Base-by-base conservation (phyloP, 2,797 vertebrate species). In the Schizopygopsis malacanthus region DNA sequence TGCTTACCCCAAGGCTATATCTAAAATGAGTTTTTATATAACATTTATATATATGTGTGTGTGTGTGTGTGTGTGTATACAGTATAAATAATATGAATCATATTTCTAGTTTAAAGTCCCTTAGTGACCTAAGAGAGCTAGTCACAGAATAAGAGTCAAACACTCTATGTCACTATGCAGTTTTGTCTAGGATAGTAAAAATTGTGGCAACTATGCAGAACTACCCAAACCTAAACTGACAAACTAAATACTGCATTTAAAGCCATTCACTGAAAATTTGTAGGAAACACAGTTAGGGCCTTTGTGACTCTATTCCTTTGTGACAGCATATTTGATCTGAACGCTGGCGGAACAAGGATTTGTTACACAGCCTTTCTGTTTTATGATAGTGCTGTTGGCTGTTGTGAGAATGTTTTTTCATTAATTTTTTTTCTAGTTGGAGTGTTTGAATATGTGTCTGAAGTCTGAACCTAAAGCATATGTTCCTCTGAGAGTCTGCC, bases 401-500 rank as follows among this genome's bases (percentile, higher is more conserved):
- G 70, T 41, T 65, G 4, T 77, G 25, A 25, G 41, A 83, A n/a
- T n/a, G 15, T 2, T 82, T 59, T 37, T 75, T 70, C 50, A 81
- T 86, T 73, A 25, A 72, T 70, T 85, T 43, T 69, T 56, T 28
- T 28, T 33, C 75, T 69, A 56, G 72, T 25, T 77, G 16, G 43
- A 65, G 28, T 63, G 56, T 63, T 82, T 71, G 39, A 87, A 52
- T 87, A 82, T 25, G n/a, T 63, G 7, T 80, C 15, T 84, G 67
- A 87, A 79, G 7, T 80, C 15, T 84, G 67, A 87, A 79, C 63
- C 33, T 9, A 41, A 22, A 50, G 25, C 78, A 81, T 81, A 85
- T 86, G 85, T 52, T 88, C 20, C 71, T 67, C 15, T 79, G 47
- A 83, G 47, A 87, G 37, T 50, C 77, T 88, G n/a, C 67, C 59